A percentile compares a stretch with the other conserved stretches of the same genome.
phyloP scores from a whole-genome alignment of 2,888 invertebrate genomes.

The Tetramorium bicarinatum region DNA sequence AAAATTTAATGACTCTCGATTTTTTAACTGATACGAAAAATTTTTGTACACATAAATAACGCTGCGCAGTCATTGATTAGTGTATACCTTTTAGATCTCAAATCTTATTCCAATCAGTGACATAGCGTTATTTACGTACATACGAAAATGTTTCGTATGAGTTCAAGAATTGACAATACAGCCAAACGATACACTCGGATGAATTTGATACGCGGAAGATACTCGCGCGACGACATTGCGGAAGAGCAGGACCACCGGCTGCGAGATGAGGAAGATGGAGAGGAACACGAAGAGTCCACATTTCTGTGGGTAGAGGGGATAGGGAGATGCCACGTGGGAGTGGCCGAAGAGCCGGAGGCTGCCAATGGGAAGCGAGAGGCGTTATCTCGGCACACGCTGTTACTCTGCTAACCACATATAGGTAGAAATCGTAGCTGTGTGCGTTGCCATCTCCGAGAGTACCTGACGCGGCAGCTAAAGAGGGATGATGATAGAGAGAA shows the following conservation, averaged over 20 bases:
- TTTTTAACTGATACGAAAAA: no score
- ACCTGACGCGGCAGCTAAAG: background rate
- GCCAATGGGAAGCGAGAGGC: conserved; percentile 77
- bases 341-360: conserved; percentile 62
- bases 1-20: no score
- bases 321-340: conserved; percentile 71
- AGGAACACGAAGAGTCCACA: conserved; percentile 38
- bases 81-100: no score
- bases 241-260: background rate
- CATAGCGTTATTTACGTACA: no score
- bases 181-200: no score
- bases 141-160: no score
- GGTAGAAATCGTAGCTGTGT: conserved; percentile 54
- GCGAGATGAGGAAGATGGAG: conserved; percentile 28
- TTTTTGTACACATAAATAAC: no score
- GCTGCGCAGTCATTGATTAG: no score
- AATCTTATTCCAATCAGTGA: no score
- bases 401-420: conserved; percentile 51
- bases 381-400: conserved; percentile 69
- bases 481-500: background rate
- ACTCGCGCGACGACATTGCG: background rate
- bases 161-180: no score
- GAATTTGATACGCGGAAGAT: background rate
- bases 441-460: conserved; percentile 53
- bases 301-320: conserved; percentile 61